These are phyloP conservation scores for Scaptomyza graminum DNA, from an alignment of 1,140 invertebrate species.

Conservation along the genomic window DNA sequence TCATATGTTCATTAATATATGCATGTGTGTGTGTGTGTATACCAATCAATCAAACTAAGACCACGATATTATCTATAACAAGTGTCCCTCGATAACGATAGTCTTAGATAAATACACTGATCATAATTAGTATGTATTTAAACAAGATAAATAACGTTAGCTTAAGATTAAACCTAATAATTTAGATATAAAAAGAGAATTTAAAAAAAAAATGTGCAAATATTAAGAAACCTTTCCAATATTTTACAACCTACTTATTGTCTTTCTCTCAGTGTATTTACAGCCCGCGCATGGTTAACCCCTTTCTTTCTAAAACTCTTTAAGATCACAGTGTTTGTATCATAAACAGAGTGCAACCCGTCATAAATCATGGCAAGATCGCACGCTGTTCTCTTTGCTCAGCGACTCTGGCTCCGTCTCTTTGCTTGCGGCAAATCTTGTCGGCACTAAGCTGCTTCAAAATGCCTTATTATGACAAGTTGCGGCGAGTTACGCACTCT, in stretches of 20 bases:
- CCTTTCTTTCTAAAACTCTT: constrained; percentile 21
- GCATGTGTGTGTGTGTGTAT: constrained; percentile 4
- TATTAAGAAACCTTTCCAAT: too few species aligned
- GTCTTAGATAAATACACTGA: constrained; percentile 5
- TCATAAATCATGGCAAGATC: constrained; percentile 70
- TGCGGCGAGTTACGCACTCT: constrained; percentile 55
- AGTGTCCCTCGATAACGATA: constrained; percentile 26
- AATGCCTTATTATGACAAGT: constrained; percentile 60
- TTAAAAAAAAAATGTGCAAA: too few species aligned
- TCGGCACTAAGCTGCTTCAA: constrained; percentile 41
- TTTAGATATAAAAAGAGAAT: too few species aligned
- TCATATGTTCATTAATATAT: constrained; percentile 4
- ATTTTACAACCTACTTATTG: neutral
- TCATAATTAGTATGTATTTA: too few species aligned
- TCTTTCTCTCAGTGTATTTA: neutral
- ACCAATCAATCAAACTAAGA: constrained; percentile 72
- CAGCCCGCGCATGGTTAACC: neutral
- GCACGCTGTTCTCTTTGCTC: constrained; percentile 1
- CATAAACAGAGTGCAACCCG: constrained; percentile 29
- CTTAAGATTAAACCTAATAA: too few species aligned
- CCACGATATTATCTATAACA: constrained; percentile 66
- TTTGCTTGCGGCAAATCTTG: constrained; percentile 29
- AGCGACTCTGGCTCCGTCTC: neutral
- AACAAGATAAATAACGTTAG: too few species aligned
- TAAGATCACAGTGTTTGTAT: constrained; percentile 41